Conservation (phyloP, 2,797 vertebrate genomes). For the Eutrigla gurnardus region DNA sequence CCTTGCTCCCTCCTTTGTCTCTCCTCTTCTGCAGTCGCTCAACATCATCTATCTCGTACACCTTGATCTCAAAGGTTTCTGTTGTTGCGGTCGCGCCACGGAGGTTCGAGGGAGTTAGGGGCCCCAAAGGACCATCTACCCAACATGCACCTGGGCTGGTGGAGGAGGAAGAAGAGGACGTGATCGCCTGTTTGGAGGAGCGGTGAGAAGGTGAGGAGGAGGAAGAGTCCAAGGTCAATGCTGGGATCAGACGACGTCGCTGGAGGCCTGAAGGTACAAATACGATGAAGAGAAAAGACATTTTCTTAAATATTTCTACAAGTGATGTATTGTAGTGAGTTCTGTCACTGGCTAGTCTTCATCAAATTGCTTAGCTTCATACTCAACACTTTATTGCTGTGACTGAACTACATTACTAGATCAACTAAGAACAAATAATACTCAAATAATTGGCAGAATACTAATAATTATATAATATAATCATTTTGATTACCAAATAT, state of each 20-base stretch:
- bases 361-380: background rate
- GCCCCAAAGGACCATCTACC: constrained; percentile 94
- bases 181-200: constrained; percentile 88
- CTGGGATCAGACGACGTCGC: constrained; percentile 93
- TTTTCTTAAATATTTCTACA: background rate
- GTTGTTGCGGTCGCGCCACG: constrained; percentile 73
- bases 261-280: constrained; percentile 86
- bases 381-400: background rate
- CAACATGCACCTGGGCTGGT: constrained; percentile 91
- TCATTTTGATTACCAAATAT: too few relatives aligned
- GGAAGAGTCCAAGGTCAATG: constrained; percentile 89
- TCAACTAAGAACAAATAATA: too few relatives aligned
- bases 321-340: background rate
- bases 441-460: too few relatives aligned
- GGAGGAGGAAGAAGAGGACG: constrained; percentile 80
- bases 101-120: constrained; percentile 78
- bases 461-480: too few relatives aligned
- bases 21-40: constrained; percentile 93
- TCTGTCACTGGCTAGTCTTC: background rate
- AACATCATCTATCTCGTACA: constrained; percentile 99
- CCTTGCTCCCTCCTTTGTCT: constrained; percentile 87
- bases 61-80: constrained; percentile 98
- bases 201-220: constrained; percentile 77
- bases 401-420: too few relatives aligned
- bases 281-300: background rate